Percentiles rank a stretch among this genome's conserved stretches.
phyloP scores from a whole-genome alignment of 1,140 invertebrate genomes.

The Penaeus vannamei region DNA sequence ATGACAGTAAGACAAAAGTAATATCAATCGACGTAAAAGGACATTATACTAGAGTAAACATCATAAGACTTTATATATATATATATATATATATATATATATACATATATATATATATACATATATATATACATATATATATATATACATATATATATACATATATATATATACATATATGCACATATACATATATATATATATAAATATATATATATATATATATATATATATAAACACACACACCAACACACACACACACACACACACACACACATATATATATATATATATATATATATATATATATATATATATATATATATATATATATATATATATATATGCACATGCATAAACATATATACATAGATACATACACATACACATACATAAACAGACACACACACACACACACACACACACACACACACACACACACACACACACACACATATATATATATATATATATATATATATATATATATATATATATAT shows the following conservation, averaged over 20 bases:
- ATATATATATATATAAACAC: background rate
- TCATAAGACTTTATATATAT: background rate
- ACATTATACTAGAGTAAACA: no score
- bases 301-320: slow-evolving; percentile 20
- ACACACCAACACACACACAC: no score
- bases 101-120: slow-evolving; percentile 32
- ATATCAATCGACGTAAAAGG: no score
- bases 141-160: background rate
- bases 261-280: background rate
- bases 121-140: slow-evolving; percentile 27
- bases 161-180: background rate
- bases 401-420: no score
- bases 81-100: slow-evolving; percentile 25
- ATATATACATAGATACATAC: no score
- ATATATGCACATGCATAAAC: no score
- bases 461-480: slow-evolving; percentile 21
- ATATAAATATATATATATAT: background rate
- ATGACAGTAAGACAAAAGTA: no score
- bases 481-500: slow-evolving; percentile 7
- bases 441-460: background rate
- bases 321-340: slow-evolving; percentile 12
- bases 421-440: no score
- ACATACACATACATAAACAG: no score
- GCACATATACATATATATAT: slow-evolving; percentile 14
- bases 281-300: slow-evolving; percentile 13